Percentiles rank a stretch among this genome's conserved stretches.
These are phyloP conservation scores for Myanophis thanlyinensis DNA, from an alignment of 2,113 vertebrate species.

Conservation along the genomic window DNA sequence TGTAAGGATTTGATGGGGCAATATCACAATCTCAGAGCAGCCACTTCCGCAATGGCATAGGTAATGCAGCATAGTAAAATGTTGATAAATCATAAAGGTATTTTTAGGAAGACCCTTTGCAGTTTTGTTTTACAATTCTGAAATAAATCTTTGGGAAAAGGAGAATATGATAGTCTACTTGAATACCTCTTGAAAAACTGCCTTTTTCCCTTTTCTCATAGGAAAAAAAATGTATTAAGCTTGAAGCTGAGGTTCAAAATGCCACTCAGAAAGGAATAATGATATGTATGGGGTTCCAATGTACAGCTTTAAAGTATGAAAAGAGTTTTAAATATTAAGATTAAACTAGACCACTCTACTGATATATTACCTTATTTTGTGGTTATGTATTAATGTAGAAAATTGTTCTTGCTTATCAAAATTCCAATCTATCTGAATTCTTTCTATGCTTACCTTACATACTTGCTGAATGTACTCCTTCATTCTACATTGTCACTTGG, in stretches of 20 bases:
- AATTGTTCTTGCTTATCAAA: background rate
- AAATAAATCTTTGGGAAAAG: background rate
- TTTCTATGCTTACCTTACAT: slow-evolving; percentile 33
- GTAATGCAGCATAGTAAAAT: background rate
- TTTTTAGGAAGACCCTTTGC: background rate
- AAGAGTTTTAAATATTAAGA: background rate
- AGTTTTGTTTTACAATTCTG: background rate
- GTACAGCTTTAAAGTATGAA: background rate
- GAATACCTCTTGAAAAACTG: background rate
- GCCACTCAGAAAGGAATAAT: background rate
- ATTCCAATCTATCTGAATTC: slow-evolving; percentile 28
- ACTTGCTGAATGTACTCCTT: slow-evolving; percentile 37
- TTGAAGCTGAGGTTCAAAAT: background rate
- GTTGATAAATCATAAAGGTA: background rate
- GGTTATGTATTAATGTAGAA: background rate
- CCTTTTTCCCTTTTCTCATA: background rate
- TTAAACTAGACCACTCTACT: slow-evolving; percentile 11
- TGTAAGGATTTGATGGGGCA: background rate
- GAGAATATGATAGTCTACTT: background rate
- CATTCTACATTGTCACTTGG: slow-evolving; percentile 19
- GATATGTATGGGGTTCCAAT: background rate
- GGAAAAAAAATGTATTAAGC: background rate
- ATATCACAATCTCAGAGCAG: background rate
- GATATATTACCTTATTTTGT: slow-evolving; percentile 36
- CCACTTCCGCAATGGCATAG: background rate